Evolutionary conservation across 1,140 invertebrate genomes (phyloP).

Genomic region (Bombus sylvicola): DNA sequence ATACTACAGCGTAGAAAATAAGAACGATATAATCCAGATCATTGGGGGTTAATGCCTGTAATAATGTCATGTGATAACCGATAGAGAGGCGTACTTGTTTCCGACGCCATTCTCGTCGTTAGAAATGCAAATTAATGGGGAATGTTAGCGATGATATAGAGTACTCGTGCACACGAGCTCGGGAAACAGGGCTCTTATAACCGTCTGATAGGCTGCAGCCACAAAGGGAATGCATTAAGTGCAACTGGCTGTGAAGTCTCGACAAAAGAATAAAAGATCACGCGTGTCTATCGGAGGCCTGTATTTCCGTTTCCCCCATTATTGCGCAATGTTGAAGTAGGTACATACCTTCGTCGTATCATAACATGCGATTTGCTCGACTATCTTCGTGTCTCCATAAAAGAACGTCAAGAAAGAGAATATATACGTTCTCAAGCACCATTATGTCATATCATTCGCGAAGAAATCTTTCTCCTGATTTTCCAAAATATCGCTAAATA

Average conservation of each 20-base stretch:
- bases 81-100: neutral
- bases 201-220: neutral
- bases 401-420: too few relatives aligned
- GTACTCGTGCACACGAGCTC: neutral
- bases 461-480: neutral
- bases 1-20: too few relatives aligned
- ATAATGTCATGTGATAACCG: neutral
- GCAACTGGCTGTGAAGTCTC: slow-evolving; percentile 1
- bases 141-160: slow-evolving; percentile 29
- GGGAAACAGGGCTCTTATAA: slow-evolving; percentile 16
- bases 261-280: slow-evolving; percentile 35
- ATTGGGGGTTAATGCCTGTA: neutral
- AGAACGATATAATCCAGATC: too few relatives aligned
- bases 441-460: neutral
- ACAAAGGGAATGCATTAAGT: slow-evolving; percentile 39
- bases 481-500: neutral
- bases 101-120: slow-evolving; percentile 3
- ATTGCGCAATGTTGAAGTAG: neutral
- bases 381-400: neutral
- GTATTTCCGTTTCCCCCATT: neutral
- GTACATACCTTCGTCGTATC: slow-evolving; percentile 3
- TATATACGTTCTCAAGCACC: neutral
- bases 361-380: neutral
- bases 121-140: slow-evolving; percentile 21
- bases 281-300: slow-evolving; percentile 14